Evolutionary conservation across 2,113 vertebrate genomes (phyloP), one percentile per base, ranked within the genome.

Genomic region (Circaetus cinerascens): DNA sequence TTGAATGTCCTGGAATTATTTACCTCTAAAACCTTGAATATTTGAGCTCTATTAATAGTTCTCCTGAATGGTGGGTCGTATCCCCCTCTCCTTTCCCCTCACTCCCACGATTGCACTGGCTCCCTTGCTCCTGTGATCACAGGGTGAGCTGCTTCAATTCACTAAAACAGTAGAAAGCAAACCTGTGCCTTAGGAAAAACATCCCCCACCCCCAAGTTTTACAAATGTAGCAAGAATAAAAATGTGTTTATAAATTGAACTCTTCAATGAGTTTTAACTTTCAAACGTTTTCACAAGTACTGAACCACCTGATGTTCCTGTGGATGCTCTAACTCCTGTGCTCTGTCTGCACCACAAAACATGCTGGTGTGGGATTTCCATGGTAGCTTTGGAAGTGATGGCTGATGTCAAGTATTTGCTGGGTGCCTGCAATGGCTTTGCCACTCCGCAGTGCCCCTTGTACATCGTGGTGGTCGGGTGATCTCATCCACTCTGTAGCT

Each of bases 391-490:
- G 60, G 53, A 40, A 27, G 53, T 7, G 25, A 10, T 45, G 59
- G 48, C 79, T 56, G 48, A 22, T 41, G 30, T 13, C 40, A 17
- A 2, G n/a, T 25, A 5, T 11, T 83, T 0, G 4, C 40, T 62
- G 36, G 25, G 48, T 27, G 36, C 30, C 56, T 11, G 32, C 2
- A 1, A 16, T 53, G 46, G n/a, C n/a, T 69, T 30, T 84, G 40
- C 30, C n/a, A 2, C 29, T 46, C 63, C 2, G 2, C 40, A 27
- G 32, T 51, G 32, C 36, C 26, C 27, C 16, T 34, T 30, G 34
- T 15, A 6, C 19, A 4, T n/a, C 0, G 3, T 13, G 11, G 38
- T 62, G 55, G 15, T 22, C 0, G 3, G 15, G 25, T 68, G 72
- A 20, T 21, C 55, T 38, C 57, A 34, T 11, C 73, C 8, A 2